phyloP scores from a whole-genome alignment of 1,140 invertebrate species.

The Hetaerina americana region DNA sequence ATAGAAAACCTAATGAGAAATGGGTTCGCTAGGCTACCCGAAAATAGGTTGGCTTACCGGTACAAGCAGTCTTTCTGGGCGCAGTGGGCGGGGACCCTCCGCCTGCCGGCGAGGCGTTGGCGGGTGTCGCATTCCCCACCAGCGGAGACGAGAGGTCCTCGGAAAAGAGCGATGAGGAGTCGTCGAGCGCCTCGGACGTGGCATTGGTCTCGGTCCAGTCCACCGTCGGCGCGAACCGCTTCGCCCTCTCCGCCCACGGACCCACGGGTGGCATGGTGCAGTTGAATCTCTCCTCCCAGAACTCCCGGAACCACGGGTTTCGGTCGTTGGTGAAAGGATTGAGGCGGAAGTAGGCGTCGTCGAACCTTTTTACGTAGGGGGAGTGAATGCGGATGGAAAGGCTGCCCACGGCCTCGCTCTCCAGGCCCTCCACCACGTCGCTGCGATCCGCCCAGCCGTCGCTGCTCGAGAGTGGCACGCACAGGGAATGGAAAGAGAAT shows the following conservation, averaged over 20 bases:
- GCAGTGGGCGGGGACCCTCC: too few species aligned
- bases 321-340: slow-evolving; percentile 46
- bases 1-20: too few species aligned
- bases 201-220: slow-evolving; percentile 14
- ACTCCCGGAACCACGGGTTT: slow-evolving; percentile 67
- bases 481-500: too few species aligned
- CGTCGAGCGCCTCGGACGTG: neutral
- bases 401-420: slow-evolving; percentile 55
- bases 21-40: too few species aligned
- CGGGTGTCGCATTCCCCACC: neutral
- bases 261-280: slow-evolving; percentile 35
- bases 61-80: neutral
- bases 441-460: slow-evolving; percentile 61
- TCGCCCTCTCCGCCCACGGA: slow-evolving; percentile 9
- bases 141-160: neutral
- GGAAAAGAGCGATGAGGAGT: neutral
- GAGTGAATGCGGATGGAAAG: slow-evolving; percentile 63
- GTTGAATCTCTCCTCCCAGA: slow-evolving; percentile 57
- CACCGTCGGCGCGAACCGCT: slow-evolving; percentile 18
- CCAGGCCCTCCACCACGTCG: slow-evolving; percentile 56
- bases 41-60: neutral
- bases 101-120: neutral
- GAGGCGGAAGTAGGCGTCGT: slow-evolving; percentile 52
- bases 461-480: slow-evolving; percentile 32
- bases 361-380: slow-evolving; percentile 49